Base-by-base conservation (phyloP, 2,888 invertebrate species). In the Stenoptilia bipunctidactyla region DNA sequence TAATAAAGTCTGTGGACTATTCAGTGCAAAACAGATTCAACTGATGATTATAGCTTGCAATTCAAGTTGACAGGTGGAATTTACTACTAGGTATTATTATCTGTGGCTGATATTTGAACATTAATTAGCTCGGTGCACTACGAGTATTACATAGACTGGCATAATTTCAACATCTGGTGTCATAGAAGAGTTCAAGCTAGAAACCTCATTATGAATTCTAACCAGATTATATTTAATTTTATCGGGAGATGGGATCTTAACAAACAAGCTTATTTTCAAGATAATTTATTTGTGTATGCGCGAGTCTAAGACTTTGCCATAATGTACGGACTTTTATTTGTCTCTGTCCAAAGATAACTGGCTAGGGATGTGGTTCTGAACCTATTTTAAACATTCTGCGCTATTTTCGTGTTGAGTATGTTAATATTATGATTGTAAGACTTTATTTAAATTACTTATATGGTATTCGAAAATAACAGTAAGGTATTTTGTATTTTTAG, bases 231-330 rank as follows among this genome's bases (percentile, higher is more conserved):
- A 63, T 62, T 63, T 59, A 66, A 53, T 47, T 39, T 53, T 60
- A 66, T 66, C 68, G 51, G 34, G 42, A 37, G 48, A 44, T 42
- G 50, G 38, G 58, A 66, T 65, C 64, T 56, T 56, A 50, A 60
- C 65, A 73, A 70, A 73, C 71, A 72, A 56, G 64, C 66, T 59
- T 52, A 69, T 73, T 67, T 62, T 60, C 58, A 51, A 47, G 44
- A 47, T 59, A 63, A 61, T 71, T 73, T 72, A 72, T 67, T 46
- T 47, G 42, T 47, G 46, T 43, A 42, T 40, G 45, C 43, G 40
- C 42, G 20, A 14, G 42, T 30, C 44, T 34, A 37, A 20, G 38
- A 14, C 38, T 39, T 12, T 45, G 46, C 49, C 59, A 61, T 67
- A 66, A 65, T 49, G 56, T 65, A 52, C 49, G 44, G 43, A 42